Base-by-base conservation (phyloP, 2,888 invertebrate species). In the Odontothrips loti region DNA sequence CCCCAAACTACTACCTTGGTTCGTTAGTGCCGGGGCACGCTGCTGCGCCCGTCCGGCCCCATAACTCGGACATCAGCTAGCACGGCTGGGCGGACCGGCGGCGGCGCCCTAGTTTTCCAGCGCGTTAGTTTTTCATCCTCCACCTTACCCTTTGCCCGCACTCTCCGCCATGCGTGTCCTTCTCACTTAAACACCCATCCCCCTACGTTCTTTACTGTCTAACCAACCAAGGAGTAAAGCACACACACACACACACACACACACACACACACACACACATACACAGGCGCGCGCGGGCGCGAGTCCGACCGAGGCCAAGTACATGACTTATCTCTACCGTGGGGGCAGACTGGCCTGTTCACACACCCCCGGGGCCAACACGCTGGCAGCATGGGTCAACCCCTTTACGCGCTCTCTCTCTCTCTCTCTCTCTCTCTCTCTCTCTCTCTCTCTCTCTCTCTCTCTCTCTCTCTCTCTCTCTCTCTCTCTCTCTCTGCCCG, bases 281-380 rank as follows among this genome's bases (percentile, higher is more conserved):
- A 20, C 51, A 51, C 51, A 9, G 48, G 12, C 48, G 12, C 48
- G 48, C 10, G 48, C 48, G 12, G 12, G 48, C 51, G 17, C n/a
- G n/a, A n/a, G 34, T 43, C 34, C 34, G 34, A 43, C 34, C 34
- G 34, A 43, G 34, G 34, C 34, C 3, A 15, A 23, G 23, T 27
- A 75, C 68, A 75, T 75, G 68, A 75, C 68, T 75, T 75, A 75
- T 75, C 68, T 75, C 68, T 12, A 20, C 58, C 58, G 58, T 58
- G 17, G 58, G 58, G 27, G 27, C 68, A 75, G 68, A 4, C 23
- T 23, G 68, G 1, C 1, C 68, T 75, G 68, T 75, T 75, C 58
- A 58, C 58, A 58, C 58, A 58, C 58, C 6, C 12, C 11, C 58
- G 34, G 34, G 34, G 34, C 34, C 34, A 6, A 43, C 34, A 4